Base-by-base conservation (phyloP, 2,797 vertebrate genomes). In the Limnodromus scolopaceus region DNA sequence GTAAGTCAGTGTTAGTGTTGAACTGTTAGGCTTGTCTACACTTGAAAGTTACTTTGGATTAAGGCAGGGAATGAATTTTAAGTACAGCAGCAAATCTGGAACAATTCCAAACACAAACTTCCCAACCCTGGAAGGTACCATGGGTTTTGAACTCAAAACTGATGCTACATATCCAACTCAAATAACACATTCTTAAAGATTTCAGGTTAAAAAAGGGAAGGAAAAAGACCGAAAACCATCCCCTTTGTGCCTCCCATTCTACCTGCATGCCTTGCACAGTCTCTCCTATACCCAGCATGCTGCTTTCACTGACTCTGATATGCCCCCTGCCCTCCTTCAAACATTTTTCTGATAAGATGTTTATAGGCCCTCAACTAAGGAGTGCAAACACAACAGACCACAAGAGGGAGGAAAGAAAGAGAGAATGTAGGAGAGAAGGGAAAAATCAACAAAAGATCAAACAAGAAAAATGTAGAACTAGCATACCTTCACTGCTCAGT, bases 331-430 rank as follows among this genome's bases (percentile, higher is more conserved):
- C 43, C 77, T 89, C 92, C 87, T 84, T 89, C 58, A 65, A 82
- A 82, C 90, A 93, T 95, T 94, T 76, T 96, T 95, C 64, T 91
- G 85, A 91, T 95, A 93, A 95, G 89, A 80, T 89, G 69, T 90
- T 95, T 86, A 84, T 20, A 88, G 77, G 94, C 69, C 36, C 87
- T 95, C 87, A 91, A 58, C 49, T 65, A 63, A 43, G 49, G 84
- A 96, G 70, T 66, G 93, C 90, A 96, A 95, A 96, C 70, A 96
- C 58, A 92, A 84, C 32, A 86, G 86, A 92, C 28, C 66, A 95
- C 55, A 92, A 95, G 93, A 94, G 76, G 43, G 66, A 91, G 66
- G 77, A 90, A 88, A 91, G 55, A 74, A 68, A 82, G 68, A 75
- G 54, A 91, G 72, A 84, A 41, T 84, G 51, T 80, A 70, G 16